Conservation (phyloP, 1,140 invertebrate genomes). For the Periplaneta americana region DNA sequence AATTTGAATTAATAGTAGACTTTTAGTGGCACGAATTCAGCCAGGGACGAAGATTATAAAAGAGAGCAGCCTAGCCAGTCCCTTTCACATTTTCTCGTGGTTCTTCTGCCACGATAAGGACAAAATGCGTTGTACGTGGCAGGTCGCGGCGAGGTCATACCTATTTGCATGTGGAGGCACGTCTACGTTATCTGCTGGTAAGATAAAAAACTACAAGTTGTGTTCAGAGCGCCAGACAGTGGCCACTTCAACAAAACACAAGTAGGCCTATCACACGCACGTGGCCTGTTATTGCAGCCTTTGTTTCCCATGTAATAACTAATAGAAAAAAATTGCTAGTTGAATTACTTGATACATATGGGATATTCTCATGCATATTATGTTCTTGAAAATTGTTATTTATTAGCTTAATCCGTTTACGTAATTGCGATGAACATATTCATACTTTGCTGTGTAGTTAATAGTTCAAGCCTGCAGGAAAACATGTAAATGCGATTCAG, state of each 20-base stretch:
- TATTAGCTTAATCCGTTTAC: too few species aligned
- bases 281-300: not conserved
- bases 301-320: not conserved
- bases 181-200: not conserved
- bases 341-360: too few species aligned
- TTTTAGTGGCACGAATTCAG: not conserved
- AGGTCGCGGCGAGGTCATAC: not conserved
- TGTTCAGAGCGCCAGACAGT: not conserved
- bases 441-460: too few species aligned
- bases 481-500: too few species aligned
- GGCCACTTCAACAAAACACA: not conserved
- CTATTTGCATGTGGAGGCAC: not conserved
- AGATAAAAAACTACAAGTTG: not conserved
- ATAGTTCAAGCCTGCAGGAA: too few species aligned
- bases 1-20: not conserved
- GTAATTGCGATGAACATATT: too few species aligned
- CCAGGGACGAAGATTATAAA: not conserved
- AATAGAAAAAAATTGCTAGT: too few species aligned
- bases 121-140: not conserved
- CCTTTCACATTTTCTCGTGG: not conserved
- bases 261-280: too few species aligned
- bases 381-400: too few species aligned
- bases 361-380: too few species aligned
- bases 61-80: not conserved
- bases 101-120: not conserved